Conservation (phyloP, 2,113 vertebrate genomes). For the Ceuthmochares aereus region DNA sequence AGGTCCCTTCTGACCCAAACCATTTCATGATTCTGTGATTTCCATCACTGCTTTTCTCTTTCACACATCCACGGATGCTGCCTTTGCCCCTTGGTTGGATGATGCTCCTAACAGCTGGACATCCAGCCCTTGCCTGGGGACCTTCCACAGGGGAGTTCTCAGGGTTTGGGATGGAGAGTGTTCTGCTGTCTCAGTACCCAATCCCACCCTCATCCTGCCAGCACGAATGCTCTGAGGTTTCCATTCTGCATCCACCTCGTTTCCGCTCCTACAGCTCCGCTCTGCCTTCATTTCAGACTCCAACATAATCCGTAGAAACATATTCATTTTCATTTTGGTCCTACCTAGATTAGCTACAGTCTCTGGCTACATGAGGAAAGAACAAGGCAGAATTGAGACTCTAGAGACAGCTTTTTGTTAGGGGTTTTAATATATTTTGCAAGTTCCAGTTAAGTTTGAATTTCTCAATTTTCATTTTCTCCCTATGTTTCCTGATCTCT, state of each 20-base stretch:
- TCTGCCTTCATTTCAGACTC: not conserved
- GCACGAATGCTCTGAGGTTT: fast-evolving
- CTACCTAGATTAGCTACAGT: not conserved
- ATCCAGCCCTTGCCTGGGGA: not conserved
- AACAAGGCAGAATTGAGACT: not conserved
- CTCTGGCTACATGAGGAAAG: not conserved
- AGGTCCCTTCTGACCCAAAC: too few species aligned
- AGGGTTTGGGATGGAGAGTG: not conserved
- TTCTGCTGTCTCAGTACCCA: not conserved
- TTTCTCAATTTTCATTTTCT: slow-evolving; percentile 1
- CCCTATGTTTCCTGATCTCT: not conserved
- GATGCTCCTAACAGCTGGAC: not conserved
- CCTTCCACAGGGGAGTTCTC: fast-evolving
- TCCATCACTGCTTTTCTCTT: not conserved
- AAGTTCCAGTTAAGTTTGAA: not conserved
- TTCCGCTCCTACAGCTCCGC: not conserved
- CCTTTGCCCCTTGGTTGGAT: not conserved
- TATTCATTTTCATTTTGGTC: not conserved
- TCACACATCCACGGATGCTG: fast-evolving
- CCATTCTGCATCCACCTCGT: not conserved
- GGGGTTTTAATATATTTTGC: not conserved
- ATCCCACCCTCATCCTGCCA: not conserved
- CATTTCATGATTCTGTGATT: too few species aligned
- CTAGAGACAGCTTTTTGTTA: not conserved
- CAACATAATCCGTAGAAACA: not conserved